phyloP scores from a whole-genome alignment of 2,113 vertebrate genomes.

The Gasterosteus nipponicus region DNA sequence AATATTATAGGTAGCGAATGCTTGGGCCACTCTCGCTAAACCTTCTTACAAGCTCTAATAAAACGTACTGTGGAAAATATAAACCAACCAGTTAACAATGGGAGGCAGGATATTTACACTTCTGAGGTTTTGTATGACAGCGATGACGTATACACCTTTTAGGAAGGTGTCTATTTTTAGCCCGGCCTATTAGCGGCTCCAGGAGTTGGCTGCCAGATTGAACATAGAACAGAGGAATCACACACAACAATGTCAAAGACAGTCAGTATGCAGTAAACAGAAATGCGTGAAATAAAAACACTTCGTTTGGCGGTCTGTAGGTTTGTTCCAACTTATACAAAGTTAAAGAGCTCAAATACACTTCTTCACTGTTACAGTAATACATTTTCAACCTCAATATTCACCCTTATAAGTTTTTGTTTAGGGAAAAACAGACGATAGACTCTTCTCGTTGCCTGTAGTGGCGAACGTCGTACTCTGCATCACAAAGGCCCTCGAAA shows the following conservation, averaged over 20 bases:
- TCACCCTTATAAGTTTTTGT: not conserved
- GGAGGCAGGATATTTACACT: slow-evolving; percentile 15
- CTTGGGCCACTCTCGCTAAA: not conserved
- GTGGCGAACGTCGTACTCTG: not conserved
- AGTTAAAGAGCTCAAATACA: not conserved
- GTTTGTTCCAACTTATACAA: too few relatives aligned
- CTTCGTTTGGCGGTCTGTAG: not conserved
- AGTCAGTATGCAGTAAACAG: not conserved
- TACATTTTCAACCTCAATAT: too few relatives aligned
- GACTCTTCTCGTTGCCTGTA: not conserved
- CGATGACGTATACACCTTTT: slow-evolving; percentile 44
- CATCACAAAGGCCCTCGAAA: not conserved
- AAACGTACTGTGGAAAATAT: not conserved
- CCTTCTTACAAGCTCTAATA: not conserved
- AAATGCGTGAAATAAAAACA: not conserved
- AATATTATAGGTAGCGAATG: not conserved
- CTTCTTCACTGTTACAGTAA: not conserved
- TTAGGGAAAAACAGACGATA: not conserved
- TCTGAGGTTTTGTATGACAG: slow-evolving; percentile 10
- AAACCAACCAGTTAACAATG: not conserved
- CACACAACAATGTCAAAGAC: slow-evolving; percentile 3
- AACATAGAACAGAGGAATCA: slow-evolving; percentile 33
- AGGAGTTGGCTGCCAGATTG: slow-evolving; percentile 44
- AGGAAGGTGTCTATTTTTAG: slow-evolving; percentile 57
- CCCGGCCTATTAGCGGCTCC: slow-evolving; percentile 47